A percentile compares a stretch with the other conserved stretches of the same genome.
phyloP scores from a whole-genome alignment of 2,888 invertebrate species.

The Zaprionus bogoriensis region DNA sequence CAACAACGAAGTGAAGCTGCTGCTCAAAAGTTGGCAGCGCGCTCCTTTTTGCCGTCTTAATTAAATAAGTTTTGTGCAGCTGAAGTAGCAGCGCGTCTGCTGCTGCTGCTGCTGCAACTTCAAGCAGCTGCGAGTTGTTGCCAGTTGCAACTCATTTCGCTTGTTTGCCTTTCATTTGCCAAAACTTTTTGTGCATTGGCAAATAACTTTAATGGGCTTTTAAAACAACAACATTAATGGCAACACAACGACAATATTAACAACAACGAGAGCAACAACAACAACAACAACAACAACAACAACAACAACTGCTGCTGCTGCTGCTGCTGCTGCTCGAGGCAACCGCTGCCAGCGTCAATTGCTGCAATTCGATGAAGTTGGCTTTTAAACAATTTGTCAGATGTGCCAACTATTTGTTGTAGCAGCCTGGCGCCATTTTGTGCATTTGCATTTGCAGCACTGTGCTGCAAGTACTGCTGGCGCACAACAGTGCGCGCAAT shows the following conservation, averaged over 20 bases:
- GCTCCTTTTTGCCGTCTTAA: slow-evolving; percentile 69
- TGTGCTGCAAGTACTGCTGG: neutral
- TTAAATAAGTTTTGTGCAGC: slow-evolving; percentile 69
- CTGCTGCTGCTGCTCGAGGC: slow-evolving; percentile 30
- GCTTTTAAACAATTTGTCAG: slow-evolving; percentile 47
- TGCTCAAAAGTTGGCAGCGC: slow-evolving; percentile 13
- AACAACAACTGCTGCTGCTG: neutral
- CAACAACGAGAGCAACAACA: slow-evolving; percentile 10
- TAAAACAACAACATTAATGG: slow-evolving; percentile 41
- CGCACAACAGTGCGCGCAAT: slow-evolving; percentile 40
- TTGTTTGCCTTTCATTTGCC: slow-evolving; percentile 55
- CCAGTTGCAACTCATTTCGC: slow-evolving; percentile 41
- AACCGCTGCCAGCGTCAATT: too few species aligned
- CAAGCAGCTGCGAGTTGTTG: slow-evolving; percentile 27
- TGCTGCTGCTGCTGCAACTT: slow-evolving; percentile 33
- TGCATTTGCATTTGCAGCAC: slow-evolving; percentile 38
- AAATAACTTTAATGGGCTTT: slow-evolving; percentile 60
- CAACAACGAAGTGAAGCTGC: slow-evolving; percentile 26
- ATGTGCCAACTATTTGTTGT: slow-evolving; percentile 19
- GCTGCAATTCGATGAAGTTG: neutral
- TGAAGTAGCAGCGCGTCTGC: slow-evolving; percentile 1
- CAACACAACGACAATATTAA: neutral
- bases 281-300: neutral
- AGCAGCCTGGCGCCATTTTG: slow-evolving; percentile 33
- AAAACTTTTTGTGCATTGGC: slow-evolving; percentile 33